Conservation (phyloP, 2,888 invertebrate genomes). For the Cantharis rustica region DNA sequence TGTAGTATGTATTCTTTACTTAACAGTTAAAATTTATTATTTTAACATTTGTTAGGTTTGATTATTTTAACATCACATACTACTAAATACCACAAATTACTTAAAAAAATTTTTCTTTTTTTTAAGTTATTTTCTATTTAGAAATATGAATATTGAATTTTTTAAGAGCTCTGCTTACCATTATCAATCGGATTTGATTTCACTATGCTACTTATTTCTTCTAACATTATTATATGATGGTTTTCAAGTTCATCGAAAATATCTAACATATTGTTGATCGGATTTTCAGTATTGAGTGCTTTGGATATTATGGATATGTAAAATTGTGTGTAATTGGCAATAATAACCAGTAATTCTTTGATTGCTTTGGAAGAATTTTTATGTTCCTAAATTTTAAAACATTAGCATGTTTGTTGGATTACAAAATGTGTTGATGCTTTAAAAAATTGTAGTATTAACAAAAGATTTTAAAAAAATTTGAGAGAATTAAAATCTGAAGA, state of each 20-base stretch:
- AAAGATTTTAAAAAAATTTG: too few species aligned
- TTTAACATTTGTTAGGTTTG: too few species aligned
- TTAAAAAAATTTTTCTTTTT: too few species aligned
- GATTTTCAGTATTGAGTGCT: neutral
- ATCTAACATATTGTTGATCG: neutral
- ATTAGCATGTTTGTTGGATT: neutral
- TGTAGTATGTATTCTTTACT: too few species aligned
- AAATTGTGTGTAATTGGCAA: neutral
- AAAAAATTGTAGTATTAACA: too few species aligned
- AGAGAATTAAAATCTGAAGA: too few species aligned
- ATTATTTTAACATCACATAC: too few species aligned
- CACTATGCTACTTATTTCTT: neutral
- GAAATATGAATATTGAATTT: too few species aligned
- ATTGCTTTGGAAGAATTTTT: neutral
- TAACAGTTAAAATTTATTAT: too few species aligned
- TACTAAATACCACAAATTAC: too few species aligned
- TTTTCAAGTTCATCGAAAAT: neutral
- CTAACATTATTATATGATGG: neutral
- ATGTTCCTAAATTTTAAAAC: neutral
- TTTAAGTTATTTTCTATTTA: too few species aligned
- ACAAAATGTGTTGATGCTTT: too few species aligned
- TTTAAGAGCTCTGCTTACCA: neutral
- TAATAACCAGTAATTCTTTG: neutral
- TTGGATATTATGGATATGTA: neutral
- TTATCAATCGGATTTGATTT: neutral